Evolutionary conservation across 2,888 invertebrate genomes (phyloP).

Genomic region (Malachius bipustulatus): DNA sequence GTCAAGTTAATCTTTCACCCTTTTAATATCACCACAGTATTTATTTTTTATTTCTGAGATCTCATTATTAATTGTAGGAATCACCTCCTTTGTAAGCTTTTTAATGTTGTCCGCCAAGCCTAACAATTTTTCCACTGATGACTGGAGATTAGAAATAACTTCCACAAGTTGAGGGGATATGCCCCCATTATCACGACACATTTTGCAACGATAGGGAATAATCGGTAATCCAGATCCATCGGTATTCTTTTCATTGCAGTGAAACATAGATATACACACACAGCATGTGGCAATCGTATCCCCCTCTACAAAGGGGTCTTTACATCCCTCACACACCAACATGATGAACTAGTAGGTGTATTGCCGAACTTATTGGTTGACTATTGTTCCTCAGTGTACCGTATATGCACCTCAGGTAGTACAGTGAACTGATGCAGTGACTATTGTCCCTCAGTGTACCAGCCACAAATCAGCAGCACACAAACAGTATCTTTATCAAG

Average conservation of each 20-base stretch:
- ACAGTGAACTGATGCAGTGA: no score
- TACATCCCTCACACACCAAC: conserved; percentile 6
- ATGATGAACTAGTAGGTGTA: no score
- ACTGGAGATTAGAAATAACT: conserved; percentile 5
- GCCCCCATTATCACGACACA: conserved; percentile 6
- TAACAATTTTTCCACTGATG: conserved; percentile 5
- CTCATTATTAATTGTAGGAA: conserved; percentile 6
- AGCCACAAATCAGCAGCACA: no score
- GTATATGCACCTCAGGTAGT: no score
- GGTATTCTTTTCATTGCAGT: neutral
- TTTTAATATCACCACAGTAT: neutral
- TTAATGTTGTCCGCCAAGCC: conserved; percentile 6
- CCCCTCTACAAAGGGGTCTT: conserved; percentile 4
- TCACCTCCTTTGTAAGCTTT: conserved; percentile 8
- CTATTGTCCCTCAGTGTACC: no score
- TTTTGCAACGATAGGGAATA: conserved; percentile 3
- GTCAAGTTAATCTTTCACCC: no score
- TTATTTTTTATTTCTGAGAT: conserved; percentile 5
- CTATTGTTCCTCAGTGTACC: no score
- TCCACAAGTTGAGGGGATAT: conserved; percentile 3
- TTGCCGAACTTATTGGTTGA: no score
- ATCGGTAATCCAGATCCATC: conserved; percentile 4
- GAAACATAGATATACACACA: no score
- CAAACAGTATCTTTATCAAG: no score
- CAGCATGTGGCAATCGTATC: neutral